Evolutionary conservation across 2,888 invertebrate species (phyloP), one percentile per base, ranked within the genome.

Genomic region (Nebria brevicollis): DNA sequence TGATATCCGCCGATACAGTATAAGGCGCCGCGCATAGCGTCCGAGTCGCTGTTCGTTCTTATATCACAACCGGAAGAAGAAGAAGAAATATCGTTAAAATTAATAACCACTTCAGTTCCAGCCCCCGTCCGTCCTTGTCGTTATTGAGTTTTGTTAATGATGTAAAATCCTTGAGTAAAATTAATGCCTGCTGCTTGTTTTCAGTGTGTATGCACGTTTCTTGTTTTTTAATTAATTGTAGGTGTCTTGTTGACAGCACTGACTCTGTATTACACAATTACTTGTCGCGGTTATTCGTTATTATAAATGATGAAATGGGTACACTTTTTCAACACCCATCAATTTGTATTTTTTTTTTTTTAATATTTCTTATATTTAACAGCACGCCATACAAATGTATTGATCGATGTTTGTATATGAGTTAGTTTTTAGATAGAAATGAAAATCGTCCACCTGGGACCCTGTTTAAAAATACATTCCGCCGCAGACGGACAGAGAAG

Each of bases 51-150:
- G 2, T 54, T 54, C 54, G 54, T 54, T 54, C 54, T 54, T 54
- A 13, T 54, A 54, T 54, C 54, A 54, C 70, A 70, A 26, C 26
- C 34, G 70, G 34, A 34, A 26, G 70, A 25, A 25, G 66, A 65
- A 77, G 77, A 81, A 81, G 81, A 81, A 81, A 77, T 81, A 81
- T 81, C 81, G 81, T 81, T 81, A 81, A 81, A 81, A 81, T 81
- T 81, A 81, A 81, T 81, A 81, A 81, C 81, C 77, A 81, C 81
- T 81, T 77, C 43, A 81, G 81, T 72, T 43, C 68, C 76, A 73
- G 80, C 42, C 75, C 72, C 66, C 70, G 68, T 75, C 77, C 81
- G 25, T 20, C 70, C 70, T 70, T 70, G 70, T 81, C 79, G 75
- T 80, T 81, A 81, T 81, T 81, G 76, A 81, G 77, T 81, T 77